A percentile compares a stretch with the other conserved stretches of the same genome.
Conservation (phyloP, 2,113 vertebrate species). For the Baryphthengus martii region DNA sequence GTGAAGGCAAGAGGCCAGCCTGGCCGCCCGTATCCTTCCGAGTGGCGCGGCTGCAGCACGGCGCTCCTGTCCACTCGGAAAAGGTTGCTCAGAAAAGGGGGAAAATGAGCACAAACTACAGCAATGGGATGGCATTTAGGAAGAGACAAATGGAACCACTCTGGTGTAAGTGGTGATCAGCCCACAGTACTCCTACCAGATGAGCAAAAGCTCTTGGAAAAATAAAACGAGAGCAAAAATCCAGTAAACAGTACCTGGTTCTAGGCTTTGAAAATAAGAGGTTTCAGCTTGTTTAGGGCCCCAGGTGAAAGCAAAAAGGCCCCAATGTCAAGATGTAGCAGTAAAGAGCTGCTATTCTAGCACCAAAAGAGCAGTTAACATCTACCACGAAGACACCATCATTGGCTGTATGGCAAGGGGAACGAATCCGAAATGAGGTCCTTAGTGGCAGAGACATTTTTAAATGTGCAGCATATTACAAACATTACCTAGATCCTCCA, state of each 20-base stretch:
- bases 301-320: not conserved
- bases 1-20: not conserved
- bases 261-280: not conserved
- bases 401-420: fast-evolving
- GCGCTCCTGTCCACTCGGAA: not conserved
- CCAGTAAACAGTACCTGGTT: not conserved
- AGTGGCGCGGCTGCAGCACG: fast-evolving
- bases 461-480: not conserved
- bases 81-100: not conserved
- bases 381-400: not conserved
- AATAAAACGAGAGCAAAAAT: not conserved
- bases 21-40: not conserved
- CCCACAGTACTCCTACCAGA: not conserved
- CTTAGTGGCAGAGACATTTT: not conserved
- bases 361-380: not conserved
- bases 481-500: not conserved
- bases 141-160: fast-evolving
- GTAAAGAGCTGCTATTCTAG: not conserved
- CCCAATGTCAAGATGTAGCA: not conserved
- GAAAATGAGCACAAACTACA: not conserved
- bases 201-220: not conserved
- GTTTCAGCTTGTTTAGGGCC: not conserved
- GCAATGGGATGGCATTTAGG: not conserved
- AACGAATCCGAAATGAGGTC: not conserved
- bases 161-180: not conserved